Evolutionary conservation across 2,888 invertebrate species (phyloP).

Genomic region (Monochamus alternatus): DNA sequence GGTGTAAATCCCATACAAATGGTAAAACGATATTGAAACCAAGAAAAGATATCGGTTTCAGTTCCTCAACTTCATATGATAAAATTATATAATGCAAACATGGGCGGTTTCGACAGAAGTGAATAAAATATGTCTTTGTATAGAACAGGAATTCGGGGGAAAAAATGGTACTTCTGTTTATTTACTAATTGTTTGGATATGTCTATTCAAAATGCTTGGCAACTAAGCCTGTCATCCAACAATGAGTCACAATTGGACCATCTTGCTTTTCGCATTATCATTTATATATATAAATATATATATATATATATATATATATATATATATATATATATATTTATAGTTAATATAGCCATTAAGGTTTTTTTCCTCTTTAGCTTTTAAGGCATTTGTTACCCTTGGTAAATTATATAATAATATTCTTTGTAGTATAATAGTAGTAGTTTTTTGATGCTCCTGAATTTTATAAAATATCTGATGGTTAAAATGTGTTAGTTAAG

Average conservation of each 20-base stretch:
- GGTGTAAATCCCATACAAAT: constrained; percentile 16
- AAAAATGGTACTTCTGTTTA: constrained; percentile 17
- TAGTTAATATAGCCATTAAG: constrained; percentile 7
- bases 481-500: not conserved
- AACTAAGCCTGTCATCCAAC: not conserved
- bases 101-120: not conserved
- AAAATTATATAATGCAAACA: constrained; percentile 4
- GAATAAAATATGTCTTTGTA: not conserved
- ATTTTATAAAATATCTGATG: constrained; percentile 2
- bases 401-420: not conserved
- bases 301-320: too few relatives aligned
- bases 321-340: too few relatives aligned
- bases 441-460: constrained; percentile 10
- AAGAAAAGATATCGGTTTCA: not conserved
- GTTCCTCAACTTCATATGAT: not conserved
- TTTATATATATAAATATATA: too few relatives aligned
- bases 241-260: constrained; percentile 15
- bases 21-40: constrained; percentile 13
- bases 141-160: constrained; percentile 19
- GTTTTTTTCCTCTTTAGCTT: constrained; percentile 3
- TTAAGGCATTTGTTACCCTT: constrained; percentile 7
- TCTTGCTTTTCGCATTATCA: constrained; percentile 15
- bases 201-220: constrained; percentile 19
- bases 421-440: not conserved
- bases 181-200: constrained; percentile 5